phyloP scores from a whole-genome alignment of 2,113 vertebrate genomes.

The Cardinalis cardinalis region DNA sequence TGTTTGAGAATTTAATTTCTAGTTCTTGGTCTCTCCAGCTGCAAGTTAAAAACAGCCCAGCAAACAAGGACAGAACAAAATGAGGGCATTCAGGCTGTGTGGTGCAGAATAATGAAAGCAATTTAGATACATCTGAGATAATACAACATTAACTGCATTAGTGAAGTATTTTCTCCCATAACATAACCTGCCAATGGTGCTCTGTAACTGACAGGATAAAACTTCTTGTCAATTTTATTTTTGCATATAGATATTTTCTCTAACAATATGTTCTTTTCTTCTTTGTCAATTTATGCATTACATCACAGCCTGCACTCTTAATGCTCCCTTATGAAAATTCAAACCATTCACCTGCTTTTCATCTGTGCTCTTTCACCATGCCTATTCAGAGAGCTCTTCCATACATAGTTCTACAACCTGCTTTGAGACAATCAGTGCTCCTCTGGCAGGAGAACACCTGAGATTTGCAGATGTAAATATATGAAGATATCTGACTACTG shows the following conservation, averaged over 20 bases:
- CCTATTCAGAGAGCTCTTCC: not conserved
- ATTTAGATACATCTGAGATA: constrained; percentile 50
- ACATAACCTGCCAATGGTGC: not conserved
- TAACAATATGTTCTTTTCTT: not conserved
- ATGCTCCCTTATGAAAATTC: not conserved
- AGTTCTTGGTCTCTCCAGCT: not conserved
- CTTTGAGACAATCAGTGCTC: not conserved
- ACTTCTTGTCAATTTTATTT: constrained; percentile 4
- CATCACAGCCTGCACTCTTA: not conserved
- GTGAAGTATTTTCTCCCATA: constrained; percentile 5
- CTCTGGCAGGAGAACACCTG: not conserved
- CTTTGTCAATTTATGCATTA: not conserved
- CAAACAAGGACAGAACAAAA: not conserved
- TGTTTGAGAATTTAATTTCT: not conserved
- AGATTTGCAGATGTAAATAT: not conserved
- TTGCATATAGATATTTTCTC: not conserved
- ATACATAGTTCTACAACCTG: not conserved
- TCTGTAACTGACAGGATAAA: not conserved
- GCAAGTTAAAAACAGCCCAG: not conserved
- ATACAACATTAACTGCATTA: constrained; percentile 27
- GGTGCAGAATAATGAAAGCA: constrained; percentile 31
- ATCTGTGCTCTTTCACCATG: not conserved
- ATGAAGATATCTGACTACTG: not conserved
- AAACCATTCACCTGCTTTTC: not conserved
- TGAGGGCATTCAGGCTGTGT: not conserved